Percentiles rank a stretch among this genome's conserved stretches.
phyloP scores from a whole-genome alignment of 2,113 vertebrate genomes.

The Aldabrachelys gigantea region DNA sequence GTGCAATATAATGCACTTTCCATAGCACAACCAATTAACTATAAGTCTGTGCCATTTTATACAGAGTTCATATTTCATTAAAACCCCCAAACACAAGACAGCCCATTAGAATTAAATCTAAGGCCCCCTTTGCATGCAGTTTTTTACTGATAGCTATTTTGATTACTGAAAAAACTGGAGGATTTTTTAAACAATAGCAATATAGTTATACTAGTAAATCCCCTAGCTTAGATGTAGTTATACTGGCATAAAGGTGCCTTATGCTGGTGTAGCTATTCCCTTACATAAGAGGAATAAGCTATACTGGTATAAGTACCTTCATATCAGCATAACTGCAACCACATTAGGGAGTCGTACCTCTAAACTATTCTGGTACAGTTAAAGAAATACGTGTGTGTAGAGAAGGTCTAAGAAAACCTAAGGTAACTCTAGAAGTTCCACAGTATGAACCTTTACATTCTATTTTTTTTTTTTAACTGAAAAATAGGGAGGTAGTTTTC shows the following conservation, averaged over 20 bases:
- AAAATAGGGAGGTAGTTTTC: background rate
- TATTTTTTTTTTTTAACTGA: background rate
- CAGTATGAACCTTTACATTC: background rate
- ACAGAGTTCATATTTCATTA: constrained; percentile 62
- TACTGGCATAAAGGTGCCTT: accelerated
- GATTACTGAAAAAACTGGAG: background rate
- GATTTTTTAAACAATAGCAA: background rate
- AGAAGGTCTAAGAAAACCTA: background rate
- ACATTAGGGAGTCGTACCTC: background rate
- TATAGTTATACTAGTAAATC: background rate
- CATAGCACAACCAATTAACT: background rate
- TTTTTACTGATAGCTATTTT: constrained; percentile 35
- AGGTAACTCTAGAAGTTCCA: background rate
- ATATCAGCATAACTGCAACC: background rate
- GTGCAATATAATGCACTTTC: background rate
- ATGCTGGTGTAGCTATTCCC: background rate
- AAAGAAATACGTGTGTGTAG: background rate
- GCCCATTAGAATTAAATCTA: constrained; percentile 52
- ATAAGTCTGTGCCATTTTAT: constrained; percentile 48
- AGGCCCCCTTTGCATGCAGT: constrained; percentile 2
- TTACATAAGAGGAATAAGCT: background rate
- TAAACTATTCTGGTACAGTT: background rate
- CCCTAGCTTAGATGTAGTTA: background rate
- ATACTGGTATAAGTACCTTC: background rate
- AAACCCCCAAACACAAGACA: constrained; percentile 58